Conservation (phyloP, 2,888 invertebrate genomes). For the Agelastica alni region DNA sequence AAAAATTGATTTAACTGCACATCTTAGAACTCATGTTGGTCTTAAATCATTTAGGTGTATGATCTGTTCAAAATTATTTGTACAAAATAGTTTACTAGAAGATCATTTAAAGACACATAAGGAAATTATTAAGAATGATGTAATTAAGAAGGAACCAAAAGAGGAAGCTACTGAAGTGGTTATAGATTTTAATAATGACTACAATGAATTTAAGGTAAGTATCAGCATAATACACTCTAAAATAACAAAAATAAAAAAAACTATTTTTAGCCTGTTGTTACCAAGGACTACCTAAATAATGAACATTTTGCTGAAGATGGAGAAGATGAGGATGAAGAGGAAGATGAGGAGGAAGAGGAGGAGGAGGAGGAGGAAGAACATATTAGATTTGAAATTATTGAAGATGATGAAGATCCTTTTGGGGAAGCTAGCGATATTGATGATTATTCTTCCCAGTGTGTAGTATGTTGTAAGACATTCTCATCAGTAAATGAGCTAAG, state of each 20-base stretch:
- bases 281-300: too few species aligned
- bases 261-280: too few species aligned
- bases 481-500: constrained; percentile 9
- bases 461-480: constrained; percentile 15
- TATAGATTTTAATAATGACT: too few species aligned
- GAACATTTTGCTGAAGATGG: too few species aligned
- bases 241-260: too few species aligned
- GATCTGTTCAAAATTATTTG: constrained; percentile 12
- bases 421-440: constrained; percentile 3
- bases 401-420: constrained; percentile 10
- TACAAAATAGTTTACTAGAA: constrained; percentile 8
- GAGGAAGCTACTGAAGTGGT: neutral
- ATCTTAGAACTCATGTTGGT: constrained; percentile 17
- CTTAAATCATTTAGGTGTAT: constrained; percentile 16
- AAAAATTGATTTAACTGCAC: constrained; percentile 14
- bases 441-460: constrained; percentile 15
- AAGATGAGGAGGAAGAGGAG: neutral
- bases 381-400: constrained; percentile 16
- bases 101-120: constrained; percentile 12
- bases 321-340: neutral
- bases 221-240: too few species aligned
- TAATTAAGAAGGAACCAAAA: neutral
- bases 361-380: constrained; percentile 11
- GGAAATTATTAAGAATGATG: neutral
- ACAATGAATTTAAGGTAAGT: constrained; percentile 2